Conservation (phyloP, 1,140 invertebrate genomes). For the Drosophila arawakana region DNA sequence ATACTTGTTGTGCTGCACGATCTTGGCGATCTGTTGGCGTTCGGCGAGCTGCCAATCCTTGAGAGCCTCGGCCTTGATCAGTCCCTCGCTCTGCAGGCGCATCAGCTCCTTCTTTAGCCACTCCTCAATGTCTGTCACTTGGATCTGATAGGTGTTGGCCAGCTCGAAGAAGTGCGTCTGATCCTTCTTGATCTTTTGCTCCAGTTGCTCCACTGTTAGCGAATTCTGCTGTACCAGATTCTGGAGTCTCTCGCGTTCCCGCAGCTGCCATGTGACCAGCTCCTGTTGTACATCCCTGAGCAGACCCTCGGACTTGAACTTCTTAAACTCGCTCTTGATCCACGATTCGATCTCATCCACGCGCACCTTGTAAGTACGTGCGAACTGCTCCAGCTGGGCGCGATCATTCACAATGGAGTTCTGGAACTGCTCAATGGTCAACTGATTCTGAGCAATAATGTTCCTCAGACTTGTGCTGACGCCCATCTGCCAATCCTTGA, state of each 20-base stretch:
- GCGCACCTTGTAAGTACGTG: slow-evolving; percentile 71
- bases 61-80: slow-evolving; percentile 72
- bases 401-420: slow-evolving; percentile 72
- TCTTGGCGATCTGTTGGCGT: slow-evolving; percentile 57
- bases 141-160: slow-evolving; percentile 75
- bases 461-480: slow-evolving; percentile 65
- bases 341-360: slow-evolving; percentile 77
- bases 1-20: slow-evolving; percentile 71
- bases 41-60: slow-evolving; percentile 79
- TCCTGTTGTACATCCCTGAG: slow-evolving; percentile 75
- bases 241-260: slow-evolving; percentile 71
- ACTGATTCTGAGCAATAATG: slow-evolving; percentile 69
- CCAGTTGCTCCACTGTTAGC: slow-evolving; percentile 72
- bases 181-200: slow-evolving; percentile 76
- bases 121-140: slow-evolving; percentile 75
- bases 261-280: slow-evolving; percentile 71
- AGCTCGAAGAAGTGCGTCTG: slow-evolving; percentile 71
- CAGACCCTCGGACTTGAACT: slow-evolving; percentile 75
- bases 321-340: slow-evolving; percentile 72
- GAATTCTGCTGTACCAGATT: slow-evolving; percentile 70
- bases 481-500: slow-evolving; percentile 75
- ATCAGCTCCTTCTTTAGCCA: slow-evolving; percentile 78
- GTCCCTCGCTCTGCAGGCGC: slow-evolving; percentile 71
- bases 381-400: slow-evolving; percentile 65
- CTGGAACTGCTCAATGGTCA: slow-evolving; percentile 80